Base-by-base conservation (phyloP, 2,113 vertebrate genomes). In the Gallinago undulata region DNA sequence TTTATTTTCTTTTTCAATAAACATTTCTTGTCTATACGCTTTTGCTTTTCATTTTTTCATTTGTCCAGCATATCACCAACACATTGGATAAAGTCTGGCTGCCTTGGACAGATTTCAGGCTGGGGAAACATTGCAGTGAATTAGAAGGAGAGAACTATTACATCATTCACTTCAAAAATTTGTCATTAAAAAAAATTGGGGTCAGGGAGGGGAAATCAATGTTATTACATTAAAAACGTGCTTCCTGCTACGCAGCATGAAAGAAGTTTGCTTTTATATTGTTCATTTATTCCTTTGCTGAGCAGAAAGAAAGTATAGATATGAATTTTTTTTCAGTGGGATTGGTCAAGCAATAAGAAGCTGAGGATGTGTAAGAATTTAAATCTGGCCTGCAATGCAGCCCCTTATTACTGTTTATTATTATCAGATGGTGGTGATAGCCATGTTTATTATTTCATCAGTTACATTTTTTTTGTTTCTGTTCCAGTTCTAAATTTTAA, bases 1-100 rank as follows among this genome's bases (percentile, higher is more conserved):
- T 96, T 97, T 97, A 94, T 97, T 96, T 97, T 97, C 96, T 98
- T 98, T 97, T 98, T 97, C 98, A 98, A 98, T 98, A 98, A 98
- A 98, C 98, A 96, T 98, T 98, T 98, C 97, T 98, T 98, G 97
- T 98, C 97, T 98, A 95, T 98, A 97, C 68, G 57, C 97, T 97
- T 98, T 98, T 98, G 98, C 85, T 98, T 98, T 97, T 97, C 95
- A 77, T 97, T 97, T 97, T 90, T 89, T 81, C 80, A 64, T 97
- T 97, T 97, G 94, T 97, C 87, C 84, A 57, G 79, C 93, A 51
- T 96, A 83, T 95, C 94, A 95, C 89, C 24, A 28, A 74, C 57
- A 60, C 47, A 6, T 84, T 62, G 77, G 78, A 53, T 82, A 41
- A 74, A 83, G 35, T 81, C 66, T 87, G 43, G 25, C 77, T 96